These are phyloP conservation scores for Merops nubicus DNA, from an alignment of 2,113 vertebrate genomes.

Conservation along the genomic window DNA sequence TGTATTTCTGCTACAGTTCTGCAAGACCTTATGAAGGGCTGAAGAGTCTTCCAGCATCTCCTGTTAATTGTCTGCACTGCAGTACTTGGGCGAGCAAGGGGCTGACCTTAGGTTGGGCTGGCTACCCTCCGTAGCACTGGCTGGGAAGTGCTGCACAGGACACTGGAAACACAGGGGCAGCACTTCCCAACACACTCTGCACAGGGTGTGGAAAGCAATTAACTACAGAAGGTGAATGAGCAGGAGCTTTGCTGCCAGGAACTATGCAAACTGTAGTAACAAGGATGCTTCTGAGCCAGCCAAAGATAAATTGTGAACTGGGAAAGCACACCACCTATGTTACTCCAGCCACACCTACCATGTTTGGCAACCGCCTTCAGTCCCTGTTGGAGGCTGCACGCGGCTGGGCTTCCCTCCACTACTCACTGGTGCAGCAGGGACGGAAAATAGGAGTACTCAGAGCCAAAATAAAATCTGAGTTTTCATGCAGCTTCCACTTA, in stretches of 20 bases:
- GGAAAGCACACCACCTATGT: neutral
- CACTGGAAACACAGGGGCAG: neutral
- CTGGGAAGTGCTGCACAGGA: neutral
- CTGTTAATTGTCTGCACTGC: neutral
- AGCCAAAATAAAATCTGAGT: neutral
- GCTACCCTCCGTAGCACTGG: fast-evolving
- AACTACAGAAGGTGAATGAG: neutral
- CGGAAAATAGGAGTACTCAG: neutral
- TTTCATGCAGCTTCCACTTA: fast-evolving
- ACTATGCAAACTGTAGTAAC: neutral
- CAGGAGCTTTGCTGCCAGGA: neutral
- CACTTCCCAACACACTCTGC: too few relatives aligned
- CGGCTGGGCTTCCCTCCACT: neutral
- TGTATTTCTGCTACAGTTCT: neutral
- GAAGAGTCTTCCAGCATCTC: neutral
- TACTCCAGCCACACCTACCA: neutral
- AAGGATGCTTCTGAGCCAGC: neutral
- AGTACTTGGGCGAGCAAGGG: neutral
- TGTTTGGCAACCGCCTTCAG: neutral
- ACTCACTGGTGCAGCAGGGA: fast-evolving
- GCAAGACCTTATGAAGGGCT: neutral
- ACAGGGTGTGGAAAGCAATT: fast-evolving
- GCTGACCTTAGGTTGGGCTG: neutral
- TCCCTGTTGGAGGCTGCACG: fast-evolving
- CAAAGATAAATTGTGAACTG: neutral